phyloP scores from a whole-genome alignment of 2,113 vertebrate genomes.

The Arizona elegans region DNA sequence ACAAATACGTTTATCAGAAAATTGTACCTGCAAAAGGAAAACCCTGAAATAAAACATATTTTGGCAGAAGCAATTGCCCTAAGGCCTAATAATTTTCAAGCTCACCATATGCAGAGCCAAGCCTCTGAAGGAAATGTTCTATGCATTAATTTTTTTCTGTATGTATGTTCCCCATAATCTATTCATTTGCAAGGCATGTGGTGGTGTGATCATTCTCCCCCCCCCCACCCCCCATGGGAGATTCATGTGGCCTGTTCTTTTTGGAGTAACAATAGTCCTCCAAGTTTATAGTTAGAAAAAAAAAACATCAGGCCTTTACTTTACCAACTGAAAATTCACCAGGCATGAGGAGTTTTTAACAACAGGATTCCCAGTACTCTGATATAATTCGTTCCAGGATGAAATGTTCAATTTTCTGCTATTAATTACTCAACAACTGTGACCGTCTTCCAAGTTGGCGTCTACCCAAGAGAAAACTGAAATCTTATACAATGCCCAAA shows the following conservation, averaged over 20 bases:
- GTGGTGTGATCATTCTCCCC: background rate
- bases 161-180: background rate
- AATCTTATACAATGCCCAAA: fast-evolving
- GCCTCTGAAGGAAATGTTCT: background rate
- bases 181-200: background rate
- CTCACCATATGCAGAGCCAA: background rate
- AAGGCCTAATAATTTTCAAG: background rate
- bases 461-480: fast-evolving
- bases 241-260: background rate
- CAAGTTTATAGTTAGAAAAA: background rate
- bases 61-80: background rate
- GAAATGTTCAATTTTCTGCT: fast-evolving
- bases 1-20: background rate
- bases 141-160: background rate
- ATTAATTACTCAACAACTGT: background rate
- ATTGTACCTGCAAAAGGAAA: background rate
- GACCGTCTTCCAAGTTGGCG: background rate
- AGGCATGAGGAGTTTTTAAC: background rate
- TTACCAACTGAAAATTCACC: background rate
- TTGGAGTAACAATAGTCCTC: background rate
- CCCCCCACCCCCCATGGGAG: background rate
- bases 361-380: background rate
- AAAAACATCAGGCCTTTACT: background rate
- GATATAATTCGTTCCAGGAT: background rate
- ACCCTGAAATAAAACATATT: background rate